Evolutionary conservation across 2,797 vertebrate genomes (phyloP).

Genomic region (Silurus lanzhouensis): DNA sequence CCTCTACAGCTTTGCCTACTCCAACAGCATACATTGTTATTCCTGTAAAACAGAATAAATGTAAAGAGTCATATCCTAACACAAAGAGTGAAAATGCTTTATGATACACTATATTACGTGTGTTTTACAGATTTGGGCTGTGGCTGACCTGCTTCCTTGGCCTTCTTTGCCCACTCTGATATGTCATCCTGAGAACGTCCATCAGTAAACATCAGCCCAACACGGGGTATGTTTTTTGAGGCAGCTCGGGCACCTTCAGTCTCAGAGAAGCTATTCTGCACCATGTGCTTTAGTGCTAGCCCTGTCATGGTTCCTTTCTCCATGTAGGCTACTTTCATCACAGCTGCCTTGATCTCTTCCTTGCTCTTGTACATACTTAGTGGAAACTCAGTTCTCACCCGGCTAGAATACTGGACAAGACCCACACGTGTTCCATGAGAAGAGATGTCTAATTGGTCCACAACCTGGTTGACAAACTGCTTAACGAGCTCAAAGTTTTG

Average conservation of each 20-base stretch:
- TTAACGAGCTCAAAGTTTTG: constrained; percentile 97
- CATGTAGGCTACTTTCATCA: constrained; percentile 93
- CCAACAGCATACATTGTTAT: constrained; percentile 96
- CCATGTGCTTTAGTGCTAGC: constrained; percentile 91
- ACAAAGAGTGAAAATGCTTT: background rate
- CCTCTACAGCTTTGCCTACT: constrained; percentile 93
- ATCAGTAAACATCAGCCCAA: constrained; percentile 93
- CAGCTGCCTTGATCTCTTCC: constrained; percentile 88
- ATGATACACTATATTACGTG: background rate
- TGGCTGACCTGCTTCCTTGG: constrained; percentile 86
- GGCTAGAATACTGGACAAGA: constrained; percentile 94
- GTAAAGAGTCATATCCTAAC: background rate
- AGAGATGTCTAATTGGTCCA: constrained; percentile 92
- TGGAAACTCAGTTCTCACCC: constrained; percentile 91
- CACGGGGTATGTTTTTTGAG: constrained; percentile 80
- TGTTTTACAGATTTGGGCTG: background rate
- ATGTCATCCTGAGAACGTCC: constrained; percentile 97
- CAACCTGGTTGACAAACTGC: constrained; percentile 90
- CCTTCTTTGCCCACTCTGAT: constrained; percentile 87
- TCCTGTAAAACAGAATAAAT: constrained; percentile 68
- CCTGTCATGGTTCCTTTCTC: constrained; percentile 98
- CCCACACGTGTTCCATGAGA: constrained; percentile 86
- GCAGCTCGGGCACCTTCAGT: constrained; percentile 84
- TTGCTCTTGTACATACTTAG: constrained; percentile 85
- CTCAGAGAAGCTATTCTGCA: constrained; percentile 93